These are phyloP conservation scores for Acromyrmex charruanus DNA, from an alignment of 1,140 invertebrate species.

Conservation along the genomic window DNA sequence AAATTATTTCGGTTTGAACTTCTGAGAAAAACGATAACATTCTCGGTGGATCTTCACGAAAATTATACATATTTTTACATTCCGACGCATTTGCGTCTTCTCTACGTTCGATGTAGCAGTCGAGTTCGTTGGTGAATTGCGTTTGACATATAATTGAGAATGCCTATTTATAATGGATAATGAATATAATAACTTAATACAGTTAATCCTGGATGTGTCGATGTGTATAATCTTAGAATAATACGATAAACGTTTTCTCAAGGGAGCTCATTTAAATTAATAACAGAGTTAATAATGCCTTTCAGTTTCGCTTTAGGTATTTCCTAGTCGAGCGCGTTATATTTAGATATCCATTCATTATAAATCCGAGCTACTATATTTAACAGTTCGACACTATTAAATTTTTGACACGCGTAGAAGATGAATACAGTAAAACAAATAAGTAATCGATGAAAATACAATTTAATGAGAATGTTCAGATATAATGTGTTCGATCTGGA, in stretches of 20 bases:
- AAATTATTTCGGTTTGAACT: constrained; percentile 2
- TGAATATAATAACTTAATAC: constrained; percentile 54
- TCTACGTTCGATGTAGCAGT: not conserved
- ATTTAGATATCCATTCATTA: not conserved
- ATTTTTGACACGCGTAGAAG: not conserved
- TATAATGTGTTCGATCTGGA: not conserved
- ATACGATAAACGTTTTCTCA: constrained; percentile 7
- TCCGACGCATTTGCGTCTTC: not conserved
- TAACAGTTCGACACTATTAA: not conserved
- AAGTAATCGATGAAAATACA: not conserved
- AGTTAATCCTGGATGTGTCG: constrained; percentile 59
- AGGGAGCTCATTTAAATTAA: constrained; percentile 20
- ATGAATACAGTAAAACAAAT: not conserved
- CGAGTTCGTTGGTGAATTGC: constrained; percentile 44
- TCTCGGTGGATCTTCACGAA: not conserved
- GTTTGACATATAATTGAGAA: constrained; percentile 60
- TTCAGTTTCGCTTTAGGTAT: constrained; percentile 3
- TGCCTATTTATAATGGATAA: constrained; percentile 59
- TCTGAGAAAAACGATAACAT: not conserved
- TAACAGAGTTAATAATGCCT: not conserved
- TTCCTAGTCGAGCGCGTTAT: not conserved
- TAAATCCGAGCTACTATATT: not conserved
- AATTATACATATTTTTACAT: constrained; percentile 1
- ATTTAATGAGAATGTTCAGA: not conserved
- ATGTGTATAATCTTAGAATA: constrained; percentile 57